Evolutionary conservation across 2,113 vertebrate genomes (phyloP), one percentile per base, ranked within the genome.

Genomic region (Lagopus muta): DNA sequence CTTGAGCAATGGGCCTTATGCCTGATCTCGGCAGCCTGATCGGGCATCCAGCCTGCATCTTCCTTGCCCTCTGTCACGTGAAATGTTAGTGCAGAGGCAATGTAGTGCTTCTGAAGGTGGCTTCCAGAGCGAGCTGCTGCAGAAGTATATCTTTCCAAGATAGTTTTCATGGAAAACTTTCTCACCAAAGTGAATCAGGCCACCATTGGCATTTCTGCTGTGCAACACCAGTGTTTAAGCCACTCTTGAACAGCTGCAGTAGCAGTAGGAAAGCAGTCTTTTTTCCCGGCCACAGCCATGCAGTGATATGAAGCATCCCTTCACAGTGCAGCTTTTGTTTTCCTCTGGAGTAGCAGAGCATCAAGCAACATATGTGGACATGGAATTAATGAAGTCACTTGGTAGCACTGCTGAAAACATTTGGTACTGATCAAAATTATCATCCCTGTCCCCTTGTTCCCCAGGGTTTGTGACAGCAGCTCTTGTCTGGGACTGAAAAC

Each of bases 1-100:
- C 47, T 78, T 66, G 8, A 62, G 30, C 17, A 67, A 0, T 0
- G 1, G 61, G 20, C 18, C 11, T 43, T 58, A 16, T 1, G 2
- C 36, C 13, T 66, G 4, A 11, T 69, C 9, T 55, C 36, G 7
- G 66, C 71, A 82, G 32, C 19, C 34, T 55, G 67, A 48, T 34
- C 0, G 1, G 21, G 13, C 6, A 5, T 47, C 48, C 48, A 79
- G 47, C 38, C 52, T 58, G n/a, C 2, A 0, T 36, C 58, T 76
- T 57, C 7, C 22, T 45, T 42, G 27, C 40, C 58, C 28, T 65
- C 28, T 7, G 2, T 25, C 32, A 48, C 25, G 2, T 12, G 8
- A 47, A 61, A 61, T 80, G 11, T 7, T n/a, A 42, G 57, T 22
- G 71, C 28, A 75, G 47, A 50, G 78, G 21, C 45, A 82, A 27